Base-by-base conservation (phyloP, 92 coral and sea anemone species). In the Actinostola sp. region DNA sequence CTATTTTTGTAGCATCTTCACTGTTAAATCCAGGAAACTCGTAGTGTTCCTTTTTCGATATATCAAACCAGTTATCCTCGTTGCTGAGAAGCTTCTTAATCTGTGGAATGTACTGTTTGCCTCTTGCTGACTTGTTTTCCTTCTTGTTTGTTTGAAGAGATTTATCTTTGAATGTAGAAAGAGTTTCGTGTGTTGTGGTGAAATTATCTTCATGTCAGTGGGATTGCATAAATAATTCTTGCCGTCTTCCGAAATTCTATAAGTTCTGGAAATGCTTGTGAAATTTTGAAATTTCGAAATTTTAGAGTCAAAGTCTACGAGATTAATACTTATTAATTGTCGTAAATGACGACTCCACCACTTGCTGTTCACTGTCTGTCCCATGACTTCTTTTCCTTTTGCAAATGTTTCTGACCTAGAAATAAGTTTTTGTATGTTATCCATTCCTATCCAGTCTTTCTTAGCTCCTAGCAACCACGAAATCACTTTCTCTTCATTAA, bases 401-500 rank as follows among this genome's bases (percentile, higher is more conserved):
- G 67, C 72, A 54, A 73, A 82, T 8, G 83, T 32, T 31, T 20
- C 21, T 21, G 88, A 76, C 24, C 5, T 35, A 6, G 66, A 66
- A 16, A 76, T 67, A 15, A 16, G 1, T 30, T 30, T 38, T 68
- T 82, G 88, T 1, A 82, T 24, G 28, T 58, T 70, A 20, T 26
- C 71, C 27, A 31, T 32, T 21, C 44, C 48, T 6, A 82, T 31
- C 88, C 78, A 82, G 24, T 82, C 83, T 43, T 38, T 31, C 17
- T 68, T 82, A 23, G 70, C 34, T n/a, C 83, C 88, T 19, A 53
- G 39, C 21, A 82, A 12, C 61, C 61, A 82, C 0, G 88, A 41
- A 29, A 76, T 46, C 17, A 82, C 26, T 52, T 67, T 82, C 6
- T 26, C 44, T 67, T 75, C 77, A 26, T 43, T 69, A 39, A 39